These are phyloP conservation scores for Rhagophthalmus giganteus DNA, from an alignment of 2,888 invertebrate species.

Conservation along the genomic window DNA sequence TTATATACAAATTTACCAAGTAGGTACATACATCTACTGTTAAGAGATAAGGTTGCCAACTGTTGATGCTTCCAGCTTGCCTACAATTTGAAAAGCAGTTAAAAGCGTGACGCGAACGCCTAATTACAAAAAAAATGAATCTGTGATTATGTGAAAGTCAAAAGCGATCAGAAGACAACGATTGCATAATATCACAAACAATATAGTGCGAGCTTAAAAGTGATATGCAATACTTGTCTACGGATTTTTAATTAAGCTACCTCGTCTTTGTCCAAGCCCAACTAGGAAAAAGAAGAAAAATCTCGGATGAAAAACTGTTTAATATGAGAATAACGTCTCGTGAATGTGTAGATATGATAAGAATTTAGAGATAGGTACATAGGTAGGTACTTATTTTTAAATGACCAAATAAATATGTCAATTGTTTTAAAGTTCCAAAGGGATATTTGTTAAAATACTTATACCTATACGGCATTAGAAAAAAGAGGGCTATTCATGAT, in stretches of 20 bases:
- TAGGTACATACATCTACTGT: neutral
- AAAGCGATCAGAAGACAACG: slow-evolving; percentile 19
- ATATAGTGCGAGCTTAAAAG: neutral
- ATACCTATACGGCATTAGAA: no score
- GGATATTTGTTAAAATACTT: no score
- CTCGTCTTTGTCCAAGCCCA: slow-evolving; percentile 93
- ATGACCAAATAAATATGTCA: neutral
- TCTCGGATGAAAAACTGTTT: slow-evolving; percentile 22
- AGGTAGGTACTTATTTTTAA: no score
- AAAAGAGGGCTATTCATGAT: no score
- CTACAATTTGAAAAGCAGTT: slow-evolving; percentile 2
- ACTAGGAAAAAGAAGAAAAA: slow-evolving; percentile 61
- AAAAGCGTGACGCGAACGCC: slow-evolving; percentile 14
- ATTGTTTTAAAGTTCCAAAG: neutral
- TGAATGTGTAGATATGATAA: slow-evolving; percentile 4
- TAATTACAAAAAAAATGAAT: slow-evolving; percentile 14
- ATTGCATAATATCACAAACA: slow-evolving; percentile 4
- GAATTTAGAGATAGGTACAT: neutral
- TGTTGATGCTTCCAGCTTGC: neutral
- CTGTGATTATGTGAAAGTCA: slow-evolving; percentile 18
- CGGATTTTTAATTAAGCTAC: slow-evolving; percentile 57
- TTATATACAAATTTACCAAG: neutral
- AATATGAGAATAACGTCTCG: slow-evolving; percentile 13
- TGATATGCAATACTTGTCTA: slow-evolving; percentile 38
- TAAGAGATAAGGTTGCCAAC: neutral